Conservation (phyloP, 1,140 invertebrate genomes). For the Maconellicoccus hirsutus region DNA sequence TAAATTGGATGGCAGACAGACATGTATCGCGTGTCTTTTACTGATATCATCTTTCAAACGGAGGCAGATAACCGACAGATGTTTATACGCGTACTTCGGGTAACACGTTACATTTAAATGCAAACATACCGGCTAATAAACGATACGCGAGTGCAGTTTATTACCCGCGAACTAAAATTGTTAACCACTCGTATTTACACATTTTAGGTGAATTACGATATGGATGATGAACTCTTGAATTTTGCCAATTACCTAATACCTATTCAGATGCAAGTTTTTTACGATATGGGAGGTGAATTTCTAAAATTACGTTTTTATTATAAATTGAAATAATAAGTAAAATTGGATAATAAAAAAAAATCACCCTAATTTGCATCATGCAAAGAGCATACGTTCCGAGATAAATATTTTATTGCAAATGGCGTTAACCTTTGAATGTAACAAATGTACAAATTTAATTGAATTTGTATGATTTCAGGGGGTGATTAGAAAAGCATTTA, state of each 20-base stretch:
- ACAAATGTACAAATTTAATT: not conserved
- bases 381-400: no score
- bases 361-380: no score
- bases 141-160: slow-evolving; percentile 17
- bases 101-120: slow-evolving; percentile 20
- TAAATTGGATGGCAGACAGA: slow-evolving; percentile 12
- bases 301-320: no score
- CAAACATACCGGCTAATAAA: slow-evolving; percentile 19
- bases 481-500: not conserved
- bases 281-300: no score
- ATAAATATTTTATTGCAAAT: not conserved
- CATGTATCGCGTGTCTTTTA: slow-evolving; percentile 18
- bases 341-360: no score
- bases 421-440: not conserved
- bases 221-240: no score
- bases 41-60: slow-evolving; percentile 18
- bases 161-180: slow-evolving; percentile 11
- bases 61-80: slow-evolving; percentile 18
- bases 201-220: no score
- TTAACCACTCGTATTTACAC: not conserved
- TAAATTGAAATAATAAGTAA: no score
- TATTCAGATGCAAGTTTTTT: no score
- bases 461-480: not conserved
- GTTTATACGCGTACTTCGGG: not conserved
- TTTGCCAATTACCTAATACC: no score